Base-by-base conservation (phyloP, 2,797 vertebrate genomes). In the Choloepus didactylus region DNA sequence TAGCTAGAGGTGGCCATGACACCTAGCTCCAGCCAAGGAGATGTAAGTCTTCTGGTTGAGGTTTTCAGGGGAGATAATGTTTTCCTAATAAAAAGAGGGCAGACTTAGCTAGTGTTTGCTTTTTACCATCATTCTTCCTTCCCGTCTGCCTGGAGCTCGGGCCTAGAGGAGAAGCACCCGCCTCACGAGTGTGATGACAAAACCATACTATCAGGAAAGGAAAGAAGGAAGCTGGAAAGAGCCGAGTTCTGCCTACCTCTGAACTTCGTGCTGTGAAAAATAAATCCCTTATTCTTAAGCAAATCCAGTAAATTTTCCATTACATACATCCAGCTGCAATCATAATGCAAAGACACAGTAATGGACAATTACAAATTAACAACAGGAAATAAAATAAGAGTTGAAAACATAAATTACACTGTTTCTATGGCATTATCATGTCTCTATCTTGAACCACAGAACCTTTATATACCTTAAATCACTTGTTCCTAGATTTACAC, bases 301-400 rank as follows among this genome's bases (percentile, higher is more conserved):
- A 89, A 88, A 80, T 29, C 27, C 60, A 19, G 62, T 38, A 84
- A 38, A 72, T 35, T 82, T 83, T 46, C 59, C 46, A 77, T 51
- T 80, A 59, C 19, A 67, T 31, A 59, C 66, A 77, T 72, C 49
- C 23, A 49, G 11, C 23, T 88, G 3, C 38, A 69, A 85, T 64
- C 27, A 15, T 70, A 89, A 87, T 1, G 15, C 14, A 54, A 77
- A 62, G 29, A 49, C 41, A 49, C 1, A 35, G 46, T 72, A 80
- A 64, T 15, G 73, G 27, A 54, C 56, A 75, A 86, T 82, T 51
- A n/a, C 9, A 79, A 27, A 59, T 85, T 89, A 83, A 35, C 70
- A 92, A 70, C 10, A 70, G 81, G 35, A 79, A 84, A 41, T 81
- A 92, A 93, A 94, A 81, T 64, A 88, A 72, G 66, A 92, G 12